Evolutionary conservation across 1,140 invertebrate species (phyloP), one percentile per base, ranked within the genome.

Genomic region (Protaetia brevitarsis): DNA sequence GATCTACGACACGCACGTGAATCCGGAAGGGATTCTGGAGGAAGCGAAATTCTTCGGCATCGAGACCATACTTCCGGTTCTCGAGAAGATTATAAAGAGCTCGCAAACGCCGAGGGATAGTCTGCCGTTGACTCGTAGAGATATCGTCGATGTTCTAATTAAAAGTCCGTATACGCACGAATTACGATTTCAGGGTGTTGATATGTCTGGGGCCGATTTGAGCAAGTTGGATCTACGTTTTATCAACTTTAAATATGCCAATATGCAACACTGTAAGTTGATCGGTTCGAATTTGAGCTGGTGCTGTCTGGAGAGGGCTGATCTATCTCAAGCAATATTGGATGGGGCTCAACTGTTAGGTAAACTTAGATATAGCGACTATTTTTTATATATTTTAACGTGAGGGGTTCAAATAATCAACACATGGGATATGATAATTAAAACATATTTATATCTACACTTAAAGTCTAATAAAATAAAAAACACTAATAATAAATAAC

Each of bases 241-340:
- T 78, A 95, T 98, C 68, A 98, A 98, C 82, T 97, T 98, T 77
- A 98, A 98, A 88, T 97, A 96, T 83, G 94, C 95, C n/a, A 93
- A 92, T 79, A 81, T 98, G 67, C 88, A 88, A 31, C 84, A 88
- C 21, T 94, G 94, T 71, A 93, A 94, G 78, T 81, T 98, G 27
- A 86, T 85, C 11, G 91, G 93, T 58, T 89, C 94, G 6, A 97
- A 97, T 82, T 80, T 98, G 10, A 94, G 92, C 6, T 89, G 89
- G 71, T 97, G 95, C 73, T 95, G 91, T 77, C 83, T 98, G 73
- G 96, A 98, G 77, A 84, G 95, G 63, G 93, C 95, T 1, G 95
- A 98, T 82, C 81, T 98, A 26, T 93, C 93, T 0, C 84, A 88
- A 72, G 90, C 94, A 0, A 89, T 91, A 76, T 78, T 98, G 58